Base-by-base conservation (phyloP, 2,888 invertebrate species). In the Lissocephala sabroskyi region DNA sequence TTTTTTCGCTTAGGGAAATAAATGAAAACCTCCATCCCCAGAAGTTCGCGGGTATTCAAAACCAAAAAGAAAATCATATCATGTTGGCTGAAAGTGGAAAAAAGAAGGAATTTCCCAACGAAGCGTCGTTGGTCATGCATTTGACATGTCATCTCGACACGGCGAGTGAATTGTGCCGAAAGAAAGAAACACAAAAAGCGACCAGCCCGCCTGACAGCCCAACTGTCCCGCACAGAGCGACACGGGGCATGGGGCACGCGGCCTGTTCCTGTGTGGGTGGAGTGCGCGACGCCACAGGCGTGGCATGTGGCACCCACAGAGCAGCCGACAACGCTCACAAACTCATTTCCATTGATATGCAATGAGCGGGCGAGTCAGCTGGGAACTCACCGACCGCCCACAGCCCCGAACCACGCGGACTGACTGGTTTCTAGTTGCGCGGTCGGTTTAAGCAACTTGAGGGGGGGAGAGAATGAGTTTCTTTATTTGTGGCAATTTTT, bases 311-410 rank as follows among this genome's bases (percentile, higher is more conserved):
- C 23, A 23, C 23, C 23, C 23, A 23, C 23, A 23, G 4, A 23
- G n/a, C 23, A 23, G 23, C 4, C 23, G 7, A 23, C 23, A 23
- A 23, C 7, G 23, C 23, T 7, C 23, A 61, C 53, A 71, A 63
- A 58, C 75, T 59, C 55, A 61, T 57, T 75, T 61, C 50, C 61
- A 75, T 75, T 71, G 76, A 75, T 66, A 66, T 71, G 73, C 68
- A 71, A 53, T 67, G 64, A 66, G 52, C 30, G 36, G 18, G 37
- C 41, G 28, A 37, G 49, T n/a, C n/a, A n/a, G n/a, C n/a, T n/a
- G n/a, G n/a, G n/a, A n/a, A n/a, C n/a, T n/a, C n/a, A n/a, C n/a
- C n/a, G n/a, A n/a, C n/a, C n/a, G n/a, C n/a, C n/a, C n/a, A n/a
- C n/a, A n/a, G n/a, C n/a, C n/a, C n/a, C n/a, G n/a, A n/a, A n/a